These are phyloP conservation scores for Rhinichthys osculus DNA, from an alignment of 2,797 vertebrate genomes.

Conservation along the genomic window DNA sequence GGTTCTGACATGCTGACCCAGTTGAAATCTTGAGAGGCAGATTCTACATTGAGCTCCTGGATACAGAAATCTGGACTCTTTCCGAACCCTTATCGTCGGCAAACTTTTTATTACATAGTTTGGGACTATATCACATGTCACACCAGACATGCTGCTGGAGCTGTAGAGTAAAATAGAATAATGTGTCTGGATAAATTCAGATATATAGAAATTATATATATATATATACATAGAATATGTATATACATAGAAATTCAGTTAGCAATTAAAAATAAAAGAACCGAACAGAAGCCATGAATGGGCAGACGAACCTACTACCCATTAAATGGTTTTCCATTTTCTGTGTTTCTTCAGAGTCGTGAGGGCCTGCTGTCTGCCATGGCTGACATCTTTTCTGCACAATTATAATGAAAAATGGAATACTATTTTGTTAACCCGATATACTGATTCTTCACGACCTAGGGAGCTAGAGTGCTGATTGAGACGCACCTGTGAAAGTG, in stretches of 20 bases:
- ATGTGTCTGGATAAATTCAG: neutral
- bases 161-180: neutral
- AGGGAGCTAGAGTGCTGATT: neutral
- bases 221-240: neutral
- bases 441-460: neutral
- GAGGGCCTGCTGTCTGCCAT: slow-evolving; percentile 67
- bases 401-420: neutral
- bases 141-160: neutral
- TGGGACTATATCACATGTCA: slow-evolving; percentile 58
- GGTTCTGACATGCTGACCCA: slow-evolving; percentile 69
- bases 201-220: too few species aligned
- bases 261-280: neutral
- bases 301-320: slow-evolving; percentile 43
- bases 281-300: too few species aligned
- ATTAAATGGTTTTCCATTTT: slow-evolving; percentile 10
- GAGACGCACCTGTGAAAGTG: neutral
- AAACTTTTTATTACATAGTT: slow-evolving; percentile 66
- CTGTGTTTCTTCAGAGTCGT: slow-evolving; percentile 4
- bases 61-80: slow-evolving; percentile 72
- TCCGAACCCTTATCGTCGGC: slow-evolving; percentile 66
- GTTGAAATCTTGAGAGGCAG: slow-evolving; percentile 76
- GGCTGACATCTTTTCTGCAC: slow-evolving; percentile 77
- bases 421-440: neutral
- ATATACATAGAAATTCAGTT: neutral
- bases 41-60: slow-evolving; percentile 78